Evolutionary conservation across 2,888 invertebrate species (phyloP), one percentile per base, ranked within the genome.

Genomic region (Megamerina dolium): DNA sequence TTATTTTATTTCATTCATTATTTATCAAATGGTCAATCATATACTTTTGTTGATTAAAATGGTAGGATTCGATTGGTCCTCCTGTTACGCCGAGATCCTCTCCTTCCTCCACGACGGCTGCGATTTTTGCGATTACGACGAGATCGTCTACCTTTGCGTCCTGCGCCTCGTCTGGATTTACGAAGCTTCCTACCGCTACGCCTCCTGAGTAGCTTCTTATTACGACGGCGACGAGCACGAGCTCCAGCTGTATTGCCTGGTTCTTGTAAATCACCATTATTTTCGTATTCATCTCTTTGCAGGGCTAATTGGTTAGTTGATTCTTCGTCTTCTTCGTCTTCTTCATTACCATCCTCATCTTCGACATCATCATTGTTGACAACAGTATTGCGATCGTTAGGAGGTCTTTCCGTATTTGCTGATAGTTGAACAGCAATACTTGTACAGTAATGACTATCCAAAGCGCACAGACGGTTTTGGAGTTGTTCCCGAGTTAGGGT

Each of bases 201-300:
- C n/a, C n/a, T n/a, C n/a, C n/a, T n/a, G n/a, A n/a, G n/a, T n/a
- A n/a, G n/a, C n/a, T n/a, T n/a, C n/a, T n/a, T n/a, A n/a, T n/a
- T n/a, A n/a, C n/a, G n/a, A n/a, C n/a, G n/a, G n/a, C n/a, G n/a
- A n/a, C n/a, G n/a, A n/a, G n/a, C n/a, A n/a, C n/a, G n/a, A n/a
- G n/a, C n/a, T n/a, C n/a, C n/a, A n/a, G 14, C 17, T 6, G 5
- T 31, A n/a, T n/a, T 13, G 10, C 17, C 27, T 20, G 38, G 3
- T 16, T 20, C 21, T 5, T n/a, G 16, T 18, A 40, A 21, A 4
- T 35, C 34, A n/a, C 38, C 23, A 6, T 41, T 23, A 1, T 19
- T 32, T 10, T 37, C 40, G 12, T 38, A 27, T 10, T 47, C 23
- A n/a, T 43, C 13, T 10, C 20, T 10, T 31, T 43, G 33, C 19